Evolutionary conservation across 1,140 invertebrate species (phyloP).

Genomic region (Neocloeon triangulifer): DNA sequence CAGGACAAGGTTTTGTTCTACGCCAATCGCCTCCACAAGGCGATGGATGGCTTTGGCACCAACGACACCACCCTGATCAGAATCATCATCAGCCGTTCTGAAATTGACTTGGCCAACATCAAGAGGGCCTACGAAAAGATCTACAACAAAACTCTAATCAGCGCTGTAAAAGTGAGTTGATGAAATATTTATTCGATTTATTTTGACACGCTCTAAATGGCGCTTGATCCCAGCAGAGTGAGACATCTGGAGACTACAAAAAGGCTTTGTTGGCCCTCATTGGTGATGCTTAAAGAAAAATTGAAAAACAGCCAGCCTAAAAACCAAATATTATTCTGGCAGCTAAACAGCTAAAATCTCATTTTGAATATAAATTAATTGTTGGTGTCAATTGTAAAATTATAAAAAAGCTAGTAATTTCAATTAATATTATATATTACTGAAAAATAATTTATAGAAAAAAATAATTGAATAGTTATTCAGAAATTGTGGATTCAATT

Average conservation of each 20-base stretch:
- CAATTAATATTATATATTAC: too few species aligned
- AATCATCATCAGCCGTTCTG: slow-evolving; percentile 44
- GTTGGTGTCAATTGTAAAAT: too few species aligned
- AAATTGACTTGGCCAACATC: slow-evolving; percentile 45
- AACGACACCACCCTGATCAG: slow-evolving; percentile 46
- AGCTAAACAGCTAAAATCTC: too few species aligned
- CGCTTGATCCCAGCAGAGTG: slow-evolving; percentile 21
- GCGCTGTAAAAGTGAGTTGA: slow-evolving; percentile 31
- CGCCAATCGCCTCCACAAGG: slow-evolving; percentile 41
- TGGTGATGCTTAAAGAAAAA: slow-evolving; percentile 13
- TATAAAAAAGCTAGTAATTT: too few species aligned
- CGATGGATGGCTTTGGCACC: slow-evolving; percentile 48
- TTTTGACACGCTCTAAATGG: not conserved
- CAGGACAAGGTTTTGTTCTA: slow-evolving; percentile 43
- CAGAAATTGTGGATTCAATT: too few species aligned
- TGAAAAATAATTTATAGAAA: too few species aligned
- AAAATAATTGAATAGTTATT: too few species aligned
- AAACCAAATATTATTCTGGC: too few species aligned
- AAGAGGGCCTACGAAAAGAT: slow-evolving; percentile 40
- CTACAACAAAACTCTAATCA: slow-evolving; percentile 42
- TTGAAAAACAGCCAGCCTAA: too few species aligned
- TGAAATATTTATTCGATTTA: not conserved
- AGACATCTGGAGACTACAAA: slow-evolving; percentile 54
- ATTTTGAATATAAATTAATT: too few species aligned
- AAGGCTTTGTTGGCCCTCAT: slow-evolving; percentile 35